A percentile compares a stretch with the other conserved stretches of the same genome.
Conservation (phyloP, 2,888 invertebrate species). For the Oscheius sp. region DNA sequence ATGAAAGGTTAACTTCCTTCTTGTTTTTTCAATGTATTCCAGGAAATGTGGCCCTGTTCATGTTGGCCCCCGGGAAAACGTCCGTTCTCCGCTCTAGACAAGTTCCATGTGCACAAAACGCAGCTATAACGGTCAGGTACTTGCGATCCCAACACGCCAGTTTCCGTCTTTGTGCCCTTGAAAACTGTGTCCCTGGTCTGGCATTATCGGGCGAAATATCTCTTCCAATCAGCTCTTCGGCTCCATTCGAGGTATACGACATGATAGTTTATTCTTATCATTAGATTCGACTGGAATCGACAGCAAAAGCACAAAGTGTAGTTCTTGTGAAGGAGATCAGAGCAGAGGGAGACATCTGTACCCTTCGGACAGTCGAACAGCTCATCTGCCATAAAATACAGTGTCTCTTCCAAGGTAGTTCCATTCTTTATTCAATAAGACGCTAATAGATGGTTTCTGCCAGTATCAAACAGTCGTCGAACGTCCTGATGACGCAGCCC, state of each 20-base stretch:
- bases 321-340: slow-evolving; percentile 7
- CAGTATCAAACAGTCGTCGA: slow-evolving; percentile 44
- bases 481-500: slow-evolving; percentile 37
- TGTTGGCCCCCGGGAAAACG: slow-evolving; percentile 38
- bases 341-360: slow-evolving; percentile 60
- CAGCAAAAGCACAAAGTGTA: background rate
- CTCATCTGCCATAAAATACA: slow-evolving; percentile 62
- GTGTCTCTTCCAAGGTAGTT: slow-evolving; percentile 55
- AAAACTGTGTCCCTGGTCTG: slow-evolving; percentile 49
- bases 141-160: slow-evolving; percentile 51
- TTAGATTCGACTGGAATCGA: slow-evolving; percentile 41
- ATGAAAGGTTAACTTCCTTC: slow-evolving; percentile 28
- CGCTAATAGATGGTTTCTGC: slow-evolving; percentile 39
- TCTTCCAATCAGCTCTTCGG: slow-evolving; percentile 43
- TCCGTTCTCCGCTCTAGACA: slow-evolving; percentile 45
- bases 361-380: slow-evolving; percentile 58
- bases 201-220: slow-evolving; percentile 37
- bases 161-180: slow-evolving; percentile 51
- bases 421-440: background rate
- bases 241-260: slow-evolving; percentile 44
- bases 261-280: background rate
- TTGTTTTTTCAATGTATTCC: background rate
- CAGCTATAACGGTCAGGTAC: slow-evolving; percentile 43
- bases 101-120: slow-evolving; percentile 51
- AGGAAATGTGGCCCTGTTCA: slow-evolving; percentile 54